Conservation (phyloP, 2,888 invertebrate species). For the Peribatodes rhomboidaria region DNA sequence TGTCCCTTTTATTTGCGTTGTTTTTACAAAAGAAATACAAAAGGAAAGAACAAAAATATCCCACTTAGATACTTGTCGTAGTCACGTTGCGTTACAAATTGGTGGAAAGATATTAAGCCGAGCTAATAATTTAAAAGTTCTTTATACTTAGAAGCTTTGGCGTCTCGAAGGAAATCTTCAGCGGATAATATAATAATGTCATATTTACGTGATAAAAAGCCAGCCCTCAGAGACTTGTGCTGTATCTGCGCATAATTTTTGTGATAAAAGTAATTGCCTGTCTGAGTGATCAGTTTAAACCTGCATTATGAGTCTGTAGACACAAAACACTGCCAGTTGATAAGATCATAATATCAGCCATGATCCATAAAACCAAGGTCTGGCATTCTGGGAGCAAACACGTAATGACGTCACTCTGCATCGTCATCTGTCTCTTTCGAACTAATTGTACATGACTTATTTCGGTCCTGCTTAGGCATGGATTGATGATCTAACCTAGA, state of each 20-base stretch:
- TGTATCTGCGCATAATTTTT: constrained; percentile 10
- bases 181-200: constrained; percentile 43
- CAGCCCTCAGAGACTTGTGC: constrained; percentile 28
- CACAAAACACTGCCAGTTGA: no score
- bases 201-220: constrained; percentile 51
- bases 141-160: constrained; percentile 8
- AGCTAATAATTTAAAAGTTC: constrained; percentile 27
- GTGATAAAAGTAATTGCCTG: background rate
- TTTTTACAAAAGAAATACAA: constrained; percentile 5
- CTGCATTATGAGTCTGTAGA: background rate
- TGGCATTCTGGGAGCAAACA: no score
- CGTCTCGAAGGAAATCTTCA: constrained; percentile 56
- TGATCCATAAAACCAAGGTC: no score
- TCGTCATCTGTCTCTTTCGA: no score
- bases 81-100: constrained; percentile 21
- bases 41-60: background rate
- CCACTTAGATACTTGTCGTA: background rate
- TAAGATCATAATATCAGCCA: no score
- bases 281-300: background rate
- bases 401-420: no score
- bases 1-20: background rate
- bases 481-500: background rate
- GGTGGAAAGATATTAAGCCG: constrained; percentile 18
- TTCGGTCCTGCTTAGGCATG: background rate
- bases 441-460: no score